phyloP scores from a whole-genome alignment of 2,797 vertebrate genomes.

The Mormyrus proboscirostris region DNA sequence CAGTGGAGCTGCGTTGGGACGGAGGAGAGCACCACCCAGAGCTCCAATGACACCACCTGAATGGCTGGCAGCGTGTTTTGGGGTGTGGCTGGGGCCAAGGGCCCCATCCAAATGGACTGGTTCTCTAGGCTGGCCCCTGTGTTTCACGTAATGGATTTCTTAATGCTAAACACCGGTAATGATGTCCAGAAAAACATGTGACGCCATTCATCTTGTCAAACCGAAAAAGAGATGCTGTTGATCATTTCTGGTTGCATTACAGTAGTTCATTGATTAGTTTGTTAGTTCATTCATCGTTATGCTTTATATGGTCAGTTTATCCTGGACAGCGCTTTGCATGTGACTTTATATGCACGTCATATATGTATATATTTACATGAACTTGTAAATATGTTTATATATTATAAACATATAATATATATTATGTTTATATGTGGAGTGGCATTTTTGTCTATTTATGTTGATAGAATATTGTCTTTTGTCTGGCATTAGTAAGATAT shows the following conservation, averaged over 20 bases:
- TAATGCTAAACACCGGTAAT: not conserved
- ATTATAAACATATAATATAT: not conserved
- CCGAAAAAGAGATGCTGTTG: not conserved
- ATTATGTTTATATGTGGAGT: not conserved
- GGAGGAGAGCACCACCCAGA: conserved; percentile 33
- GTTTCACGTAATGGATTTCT: not conserved
- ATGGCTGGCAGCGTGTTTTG: not conserved
- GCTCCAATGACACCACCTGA: conserved; percentile 31
- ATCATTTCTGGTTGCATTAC: not conserved
- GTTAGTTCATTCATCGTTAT: not conserved
- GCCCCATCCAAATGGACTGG: not conserved
- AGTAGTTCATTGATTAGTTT: not conserved
- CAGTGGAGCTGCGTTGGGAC: not conserved
- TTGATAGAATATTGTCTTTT: not conserved
- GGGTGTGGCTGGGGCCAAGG: not conserved
- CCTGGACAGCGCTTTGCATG: not conserved
- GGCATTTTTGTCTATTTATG: not conserved
- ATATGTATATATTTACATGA: conserved; percentile 7
- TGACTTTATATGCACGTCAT: not conserved
- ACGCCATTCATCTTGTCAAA: not conserved
- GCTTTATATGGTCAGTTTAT: not conserved
- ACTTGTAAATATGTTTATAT: not conserved
- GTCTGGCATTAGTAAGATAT: not conserved
- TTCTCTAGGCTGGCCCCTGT: not conserved
- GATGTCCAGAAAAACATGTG: not conserved